These are phyloP conservation scores for Formicarius rufipectus DNA, from an alignment of 2,113 vertebrate genomes.

Conservation along the genomic window DNA sequence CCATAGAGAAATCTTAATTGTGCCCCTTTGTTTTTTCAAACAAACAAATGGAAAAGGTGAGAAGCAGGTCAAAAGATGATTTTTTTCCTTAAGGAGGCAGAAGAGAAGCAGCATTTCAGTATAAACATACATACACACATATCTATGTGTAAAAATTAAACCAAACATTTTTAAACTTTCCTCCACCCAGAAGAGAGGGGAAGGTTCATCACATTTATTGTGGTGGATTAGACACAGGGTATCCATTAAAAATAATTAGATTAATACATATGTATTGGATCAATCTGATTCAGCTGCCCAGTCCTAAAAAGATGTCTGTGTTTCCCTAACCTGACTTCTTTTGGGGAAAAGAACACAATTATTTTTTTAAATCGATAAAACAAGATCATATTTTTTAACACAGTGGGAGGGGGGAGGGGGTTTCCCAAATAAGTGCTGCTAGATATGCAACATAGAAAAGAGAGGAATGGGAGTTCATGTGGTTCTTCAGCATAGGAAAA, in stretches of 20 bases:
- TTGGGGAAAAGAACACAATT: conserved; percentile 18
- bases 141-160: background rate
- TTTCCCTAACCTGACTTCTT: conserved; percentile 55
- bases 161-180: conserved; percentile 29
- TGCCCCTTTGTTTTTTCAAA: background rate
- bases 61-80: conserved; percentile 5
- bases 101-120: conserved; percentile 48
- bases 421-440: conserved; percentile 57
- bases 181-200: background rate
- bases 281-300: conserved; percentile 32
- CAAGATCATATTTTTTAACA: conserved; percentile 51
- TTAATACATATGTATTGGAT: conserved; percentile 31
- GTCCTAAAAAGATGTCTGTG: conserved; percentile 20
- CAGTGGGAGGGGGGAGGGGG: conserved; percentile 8
- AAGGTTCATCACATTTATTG: conserved; percentile 22
- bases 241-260: conserved; percentile 47
- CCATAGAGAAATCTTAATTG: background rate
- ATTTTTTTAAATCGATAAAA: conserved; percentile 67
- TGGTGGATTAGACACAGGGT: conserved; percentile 67
- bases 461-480: background rate
- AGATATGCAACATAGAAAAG: conserved; percentile 57
- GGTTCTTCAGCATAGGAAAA: background rate
- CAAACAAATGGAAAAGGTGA: background rate
- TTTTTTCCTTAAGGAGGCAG: conserved; percentile 40
- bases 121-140: background rate